These are phyloP conservation scores for Microplitis deprimator DNA, from an alignment of 2,888 invertebrate species.

Conservation along the genomic window DNA sequence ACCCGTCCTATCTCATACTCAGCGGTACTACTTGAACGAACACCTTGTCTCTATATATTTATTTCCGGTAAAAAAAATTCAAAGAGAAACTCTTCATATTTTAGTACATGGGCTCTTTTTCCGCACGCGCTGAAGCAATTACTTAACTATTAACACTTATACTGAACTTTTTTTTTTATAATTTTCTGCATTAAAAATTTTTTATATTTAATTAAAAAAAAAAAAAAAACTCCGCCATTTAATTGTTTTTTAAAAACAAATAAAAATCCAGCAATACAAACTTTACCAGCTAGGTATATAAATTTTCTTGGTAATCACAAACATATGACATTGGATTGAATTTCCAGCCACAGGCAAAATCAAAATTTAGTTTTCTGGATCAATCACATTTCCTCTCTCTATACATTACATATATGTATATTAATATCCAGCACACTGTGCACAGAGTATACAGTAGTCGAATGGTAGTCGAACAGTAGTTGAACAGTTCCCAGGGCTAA, in stretches of 20 bases:
- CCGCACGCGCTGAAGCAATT: neutral
- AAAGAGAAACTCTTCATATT: constrained; percentile 9
- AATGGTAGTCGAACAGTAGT: neutral
- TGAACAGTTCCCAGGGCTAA: neutral
- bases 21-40: constrained; percentile 25
- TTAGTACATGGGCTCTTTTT: constrained; percentile 18
- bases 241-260: neutral
- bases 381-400: constrained; percentile 31
- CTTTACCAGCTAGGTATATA: constrained; percentile 25
- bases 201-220: neutral
- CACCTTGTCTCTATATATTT: constrained; percentile 19
- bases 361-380: constrained; percentile 20
- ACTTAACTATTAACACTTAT: neutral
- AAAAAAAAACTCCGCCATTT: neutral
- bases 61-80: neutral
- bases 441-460: neutral
- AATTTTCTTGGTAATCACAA: constrained; percentile 38
- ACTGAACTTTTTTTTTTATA: neutral
- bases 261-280: constrained; percentile 25
- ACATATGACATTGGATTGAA: constrained; percentile 26
- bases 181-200: too few species aligned
- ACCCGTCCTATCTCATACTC: neutral
- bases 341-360: constrained; percentile 28
- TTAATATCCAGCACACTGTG: constrained; percentile 2
- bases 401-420: neutral